Conservation (phyloP, 2,888 invertebrate species). For the Drosophila anomelani region DNA sequence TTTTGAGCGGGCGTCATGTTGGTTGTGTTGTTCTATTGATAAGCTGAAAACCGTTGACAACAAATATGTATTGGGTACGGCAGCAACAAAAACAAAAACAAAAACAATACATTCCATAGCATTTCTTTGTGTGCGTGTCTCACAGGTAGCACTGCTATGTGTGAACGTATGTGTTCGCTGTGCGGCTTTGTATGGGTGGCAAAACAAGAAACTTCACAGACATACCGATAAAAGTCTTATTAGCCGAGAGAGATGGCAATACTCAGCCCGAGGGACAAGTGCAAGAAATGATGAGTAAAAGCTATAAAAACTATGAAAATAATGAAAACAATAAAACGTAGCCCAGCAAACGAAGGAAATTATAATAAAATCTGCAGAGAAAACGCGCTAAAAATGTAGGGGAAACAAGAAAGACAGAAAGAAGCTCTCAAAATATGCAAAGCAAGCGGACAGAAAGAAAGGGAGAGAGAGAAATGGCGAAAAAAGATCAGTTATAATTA, state of each 20-base stretch:
- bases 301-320: conserved; percentile 35
- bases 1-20: conserved; percentile 12
- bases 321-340: conserved; percentile 47
- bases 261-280: conserved; percentile 50
- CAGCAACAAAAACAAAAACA: conserved; percentile 53
- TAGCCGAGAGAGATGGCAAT: conserved; percentile 57
- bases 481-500: conserved; percentile 61
- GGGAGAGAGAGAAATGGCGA: conserved; percentile 43
- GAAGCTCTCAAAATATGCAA: conserved; percentile 46
- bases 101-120: conserved; percentile 58
- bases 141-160: conserved; percentile 16
- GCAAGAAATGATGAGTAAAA: conserved; percentile 54
- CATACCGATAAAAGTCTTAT: conserved; percentile 65
- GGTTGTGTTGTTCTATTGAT: conserved; percentile 52
- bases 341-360: conserved; percentile 47
- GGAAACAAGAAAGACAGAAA: conserved; percentile 42
- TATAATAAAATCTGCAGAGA: conserved; percentile 66
- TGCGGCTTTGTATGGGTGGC: conserved; percentile 40
- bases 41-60: conserved; percentile 72
- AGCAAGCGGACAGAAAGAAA: conserved; percentile 35
- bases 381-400: conserved; percentile 49
- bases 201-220: conserved; percentile 71
- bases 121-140: conserved; percentile 31
- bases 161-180: neutral
- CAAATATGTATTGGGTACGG: conserved; percentile 73